phyloP scores from a whole-genome alignment of 2,113 vertebrate genomes.

The Amblyopsis rosae region DNA sequence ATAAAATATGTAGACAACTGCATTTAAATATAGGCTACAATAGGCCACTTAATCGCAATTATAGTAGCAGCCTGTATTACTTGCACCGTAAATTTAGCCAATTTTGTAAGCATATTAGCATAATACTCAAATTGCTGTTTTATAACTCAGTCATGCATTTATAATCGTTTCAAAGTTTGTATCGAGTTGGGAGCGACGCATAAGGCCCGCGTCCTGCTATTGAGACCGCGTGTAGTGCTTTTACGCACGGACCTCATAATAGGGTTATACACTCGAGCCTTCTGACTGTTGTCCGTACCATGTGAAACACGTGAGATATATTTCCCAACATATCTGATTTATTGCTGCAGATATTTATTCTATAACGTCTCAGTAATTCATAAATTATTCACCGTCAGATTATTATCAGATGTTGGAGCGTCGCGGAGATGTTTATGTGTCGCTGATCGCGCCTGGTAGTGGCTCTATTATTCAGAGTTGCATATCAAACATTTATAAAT shows the following conservation, averaged over 20 bases:
- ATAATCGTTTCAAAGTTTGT: slow-evolving; percentile 36
- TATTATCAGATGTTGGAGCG: slow-evolving; percentile 95
- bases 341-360: slow-evolving; percentile 15
- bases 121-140: not conserved
- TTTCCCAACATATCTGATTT: slow-evolving; percentile 10
- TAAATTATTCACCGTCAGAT: slow-evolving; percentile 86
- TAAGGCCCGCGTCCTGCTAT: slow-evolving; percentile 32
- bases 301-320: not conserved
- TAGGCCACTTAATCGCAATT: no score
- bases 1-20: no score
- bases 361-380: slow-evolving; percentile 35
- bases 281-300: not conserved
- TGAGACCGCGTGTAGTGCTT: slow-evolving; percentile 57
- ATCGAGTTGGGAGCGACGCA: slow-evolving; percentile 37
- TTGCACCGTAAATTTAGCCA: no score
- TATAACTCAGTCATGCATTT: slow-evolving; percentile 1
- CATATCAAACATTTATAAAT: slow-evolving; percentile 93
- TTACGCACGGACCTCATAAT: slow-evolving; percentile 27
- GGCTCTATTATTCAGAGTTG: slow-evolving; percentile 87
- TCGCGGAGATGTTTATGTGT: slow-evolving; percentile 91
- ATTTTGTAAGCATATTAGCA: no score
- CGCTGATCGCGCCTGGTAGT: slow-evolving; percentile 85
- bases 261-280: not conserved
- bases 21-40: no score
- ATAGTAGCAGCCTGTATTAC: no score